These are phyloP conservation scores for Ibycter americanus DNA, from an alignment of 2,797 vertebrate genomes.

Conservation along the genomic window DNA sequence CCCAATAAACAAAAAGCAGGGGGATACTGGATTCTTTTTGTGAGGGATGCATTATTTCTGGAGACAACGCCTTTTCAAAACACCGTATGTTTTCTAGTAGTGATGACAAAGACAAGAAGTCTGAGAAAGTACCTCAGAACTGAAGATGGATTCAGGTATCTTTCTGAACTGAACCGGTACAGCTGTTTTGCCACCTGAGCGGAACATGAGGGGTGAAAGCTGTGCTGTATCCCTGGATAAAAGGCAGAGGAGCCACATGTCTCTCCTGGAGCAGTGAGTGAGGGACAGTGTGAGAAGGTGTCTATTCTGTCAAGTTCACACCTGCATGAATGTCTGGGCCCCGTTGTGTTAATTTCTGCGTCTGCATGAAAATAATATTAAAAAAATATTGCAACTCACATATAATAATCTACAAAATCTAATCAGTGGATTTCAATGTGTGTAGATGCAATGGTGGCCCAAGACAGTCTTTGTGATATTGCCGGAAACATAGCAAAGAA, in stretches of 20 bases:
- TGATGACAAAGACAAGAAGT: not conserved
- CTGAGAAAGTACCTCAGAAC: not conserved
- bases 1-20: not conserved
- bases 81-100: not conserved
- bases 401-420: not conserved
- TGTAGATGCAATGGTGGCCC: too few species aligned
- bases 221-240: not conserved
- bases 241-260: not conserved
- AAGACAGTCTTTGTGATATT: not conserved
- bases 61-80: not conserved
- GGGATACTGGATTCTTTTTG: not conserved
- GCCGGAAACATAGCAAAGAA: not conserved
- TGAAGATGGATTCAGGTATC: not conserved
- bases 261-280: not conserved
- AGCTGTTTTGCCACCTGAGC: not conserved
- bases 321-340: not conserved
- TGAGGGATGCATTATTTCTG: not conserved
- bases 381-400: not conserved
- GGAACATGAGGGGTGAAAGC: not conserved
- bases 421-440: not conserved
- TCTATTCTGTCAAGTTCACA: not conserved
- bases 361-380: not conserved
- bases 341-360: not conserved
- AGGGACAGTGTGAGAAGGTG: fast-evolving
- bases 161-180: not conserved